These are phyloP conservation scores for Xerus inauris DNA, from an alignment of 2,113 vertebrate genomes.

Conservation along the genomic window DNA sequence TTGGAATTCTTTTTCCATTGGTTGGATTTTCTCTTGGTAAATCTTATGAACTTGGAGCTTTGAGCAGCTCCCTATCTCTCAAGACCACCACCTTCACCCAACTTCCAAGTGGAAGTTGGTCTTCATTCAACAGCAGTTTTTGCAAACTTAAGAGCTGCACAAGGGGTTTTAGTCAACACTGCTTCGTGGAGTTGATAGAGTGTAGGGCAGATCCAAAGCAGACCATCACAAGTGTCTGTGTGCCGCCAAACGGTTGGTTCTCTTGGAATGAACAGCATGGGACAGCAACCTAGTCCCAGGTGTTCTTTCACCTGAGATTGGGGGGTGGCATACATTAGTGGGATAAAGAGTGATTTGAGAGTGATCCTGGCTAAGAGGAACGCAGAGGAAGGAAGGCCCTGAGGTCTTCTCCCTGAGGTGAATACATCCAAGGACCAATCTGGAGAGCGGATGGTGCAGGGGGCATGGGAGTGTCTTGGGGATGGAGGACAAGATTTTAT, in stretches of 20 bases:
- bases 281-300: not conserved
- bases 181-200: accelerated
- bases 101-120: too few species aligned
- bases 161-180: too few species aligned
- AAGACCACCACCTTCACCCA: not conserved
- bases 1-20: not conserved
- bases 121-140: not conserved
- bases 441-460: not conserved
- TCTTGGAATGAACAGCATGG: not conserved
- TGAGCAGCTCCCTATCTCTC: not conserved
- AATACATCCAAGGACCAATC: not conserved
- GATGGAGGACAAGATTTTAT: not conserved
- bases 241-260: not conserved
- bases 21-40: not conserved
- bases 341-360: not conserved
- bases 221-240: not conserved
- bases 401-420: too few species aligned
- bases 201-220: not conserved
- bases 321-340: not conserved
- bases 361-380: not conserved
- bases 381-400: not conserved
- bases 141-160: not conserved
- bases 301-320: not conserved
- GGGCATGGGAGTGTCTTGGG: not conserved
- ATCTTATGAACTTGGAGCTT: not conserved